Evolutionary conservation across 1,140 invertebrate species (phyloP).

Genomic region (Chlorops oryzae): DNA sequence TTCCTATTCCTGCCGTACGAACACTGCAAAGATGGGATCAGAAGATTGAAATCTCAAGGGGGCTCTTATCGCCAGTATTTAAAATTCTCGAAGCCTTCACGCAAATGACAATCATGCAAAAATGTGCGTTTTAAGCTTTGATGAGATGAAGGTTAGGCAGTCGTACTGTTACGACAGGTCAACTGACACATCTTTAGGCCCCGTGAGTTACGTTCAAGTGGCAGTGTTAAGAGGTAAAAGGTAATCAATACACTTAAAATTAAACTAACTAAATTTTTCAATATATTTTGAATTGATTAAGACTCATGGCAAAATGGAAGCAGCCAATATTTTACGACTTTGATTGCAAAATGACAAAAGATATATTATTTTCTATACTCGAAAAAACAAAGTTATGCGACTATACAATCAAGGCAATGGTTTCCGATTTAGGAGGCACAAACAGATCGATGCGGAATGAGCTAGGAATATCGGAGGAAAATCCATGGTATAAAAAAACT

Average conservation of each 20-base stretch:
- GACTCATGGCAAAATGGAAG: conserved; percentile 4
- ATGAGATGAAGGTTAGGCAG: background rate
- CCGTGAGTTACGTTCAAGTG: conserved; percentile 1
- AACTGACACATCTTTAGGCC: background rate
- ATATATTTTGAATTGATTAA: background rate
- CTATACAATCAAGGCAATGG: background rate
- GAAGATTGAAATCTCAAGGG: background rate
- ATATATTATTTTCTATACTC: background rate
- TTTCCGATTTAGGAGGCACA: background rate
- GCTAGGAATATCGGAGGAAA: background rate
- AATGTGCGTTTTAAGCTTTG: background rate
- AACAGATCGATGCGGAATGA: background rate
- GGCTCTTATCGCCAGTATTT: background rate
- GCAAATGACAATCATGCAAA: background rate
- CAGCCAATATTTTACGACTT: conserved; percentile 7
- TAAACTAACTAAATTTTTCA: too few relatives aligned
- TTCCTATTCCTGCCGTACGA: background rate
- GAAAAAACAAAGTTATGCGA: background rate
- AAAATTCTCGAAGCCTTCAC: background rate
- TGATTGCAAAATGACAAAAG: background rate
- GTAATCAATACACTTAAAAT: too few relatives aligned
- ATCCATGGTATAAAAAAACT: background rate
- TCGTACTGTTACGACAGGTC: background rate
- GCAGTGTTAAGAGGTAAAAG: background rate
- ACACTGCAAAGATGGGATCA: background rate